Evolutionary conservation across 2,797 vertebrate species (phyloP).

Genomic region (Nyctibius grandis): DNA sequence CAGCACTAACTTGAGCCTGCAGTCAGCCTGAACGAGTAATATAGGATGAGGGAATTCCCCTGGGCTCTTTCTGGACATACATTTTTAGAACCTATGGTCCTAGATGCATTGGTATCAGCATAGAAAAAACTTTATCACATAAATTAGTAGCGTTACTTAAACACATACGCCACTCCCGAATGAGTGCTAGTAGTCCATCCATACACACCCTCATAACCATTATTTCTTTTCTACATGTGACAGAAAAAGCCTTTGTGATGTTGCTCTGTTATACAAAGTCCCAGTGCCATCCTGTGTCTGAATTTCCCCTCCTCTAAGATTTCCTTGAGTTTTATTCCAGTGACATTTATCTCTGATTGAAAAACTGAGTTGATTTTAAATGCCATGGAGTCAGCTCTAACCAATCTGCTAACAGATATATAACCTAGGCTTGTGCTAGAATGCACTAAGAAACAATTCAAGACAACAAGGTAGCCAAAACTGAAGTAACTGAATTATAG

Average conservation of each 20-base stretch:
- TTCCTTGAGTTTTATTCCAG: neutral
- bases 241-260: neutral
- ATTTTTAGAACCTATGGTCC: neutral
- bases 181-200: neutral
- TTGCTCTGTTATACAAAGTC: neutral
- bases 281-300: neutral
- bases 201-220: neutral
- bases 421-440: neutral
- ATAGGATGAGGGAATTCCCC: neutral
- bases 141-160: rapidly evolving
- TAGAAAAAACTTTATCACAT: neutral
- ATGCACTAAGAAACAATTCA: neutral
- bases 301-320: neutral
- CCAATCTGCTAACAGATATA: neutral
- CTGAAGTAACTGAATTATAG: neutral
- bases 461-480: neutral
- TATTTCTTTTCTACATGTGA: rapidly evolving
- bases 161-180: neutral
- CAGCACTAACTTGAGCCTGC: rapidly evolving
- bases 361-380: neutral
- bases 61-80: neutral
- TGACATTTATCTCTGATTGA: neutral
- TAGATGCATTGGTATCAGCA: neutral
- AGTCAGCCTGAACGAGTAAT: neutral
- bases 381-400: neutral